A percentile compares a stretch with the other conserved stretches of the same genome.
phyloP scores from a whole-genome alignment of 64 coral and sea anemone species.

The Trachythela sp. region DNA sequence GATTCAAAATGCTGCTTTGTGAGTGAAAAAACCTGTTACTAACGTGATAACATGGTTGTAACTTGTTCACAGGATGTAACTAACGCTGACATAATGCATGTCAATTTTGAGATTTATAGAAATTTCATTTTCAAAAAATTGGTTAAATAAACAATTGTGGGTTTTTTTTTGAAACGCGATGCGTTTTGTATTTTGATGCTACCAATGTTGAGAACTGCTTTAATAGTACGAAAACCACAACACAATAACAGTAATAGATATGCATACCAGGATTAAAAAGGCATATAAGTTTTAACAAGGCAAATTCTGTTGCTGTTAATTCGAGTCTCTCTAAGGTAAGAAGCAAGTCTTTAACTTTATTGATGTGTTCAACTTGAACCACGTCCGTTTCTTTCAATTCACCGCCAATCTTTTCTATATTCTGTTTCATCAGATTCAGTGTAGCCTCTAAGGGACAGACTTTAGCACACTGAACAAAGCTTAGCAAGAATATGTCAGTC shows the following conservation, averaged over 20 bases:
- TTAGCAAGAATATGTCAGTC: slow-evolving; percentile 89
- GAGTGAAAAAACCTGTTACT: no score
- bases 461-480: slow-evolving; percentile 72
- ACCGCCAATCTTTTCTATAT: neutral
- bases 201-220: no score
- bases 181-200: no score
- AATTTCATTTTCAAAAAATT: no score
- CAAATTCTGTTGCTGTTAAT: slow-evolving; percentile 15
- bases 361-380: neutral
- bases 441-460: slow-evolving; percentile 54
- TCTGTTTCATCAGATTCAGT: neutral
- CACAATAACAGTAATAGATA: neutral
- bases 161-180: no score
- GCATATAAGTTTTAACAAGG: neutral
- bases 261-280: slow-evolving; percentile 17
- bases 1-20: no score
- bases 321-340: neutral
- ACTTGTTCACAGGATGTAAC: no score
- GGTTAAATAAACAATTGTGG: no score
- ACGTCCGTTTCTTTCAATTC: neutral
- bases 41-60: no score
- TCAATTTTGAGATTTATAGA: no score
- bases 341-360: slow-evolving; percentile 6
- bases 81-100: no score
- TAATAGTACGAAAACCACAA: neutral